phyloP scores from a whole-genome alignment of 2,797 vertebrate genomes.

The Eupleurogrammus muticus region DNA sequence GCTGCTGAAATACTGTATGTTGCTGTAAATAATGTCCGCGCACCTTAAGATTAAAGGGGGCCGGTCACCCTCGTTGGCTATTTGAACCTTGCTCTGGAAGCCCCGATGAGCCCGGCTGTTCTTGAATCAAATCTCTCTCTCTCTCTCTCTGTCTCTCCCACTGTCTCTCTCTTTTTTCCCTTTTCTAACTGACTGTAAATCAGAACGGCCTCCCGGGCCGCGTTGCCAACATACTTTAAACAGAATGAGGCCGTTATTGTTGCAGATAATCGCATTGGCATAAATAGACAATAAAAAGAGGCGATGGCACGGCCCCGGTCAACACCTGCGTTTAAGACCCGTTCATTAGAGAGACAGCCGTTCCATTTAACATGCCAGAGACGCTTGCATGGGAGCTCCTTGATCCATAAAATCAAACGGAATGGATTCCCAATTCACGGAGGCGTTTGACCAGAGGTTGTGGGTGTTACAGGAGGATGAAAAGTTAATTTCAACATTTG shows the following conservation, averaged over 20 bases:
- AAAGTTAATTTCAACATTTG: constrained; percentile 45
- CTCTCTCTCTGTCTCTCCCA: no score
- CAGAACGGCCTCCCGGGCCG: constrained; percentile 61
- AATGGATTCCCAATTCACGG: constrained; percentile 73
- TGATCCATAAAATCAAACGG: constrained; percentile 83
- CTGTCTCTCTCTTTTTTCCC: constrained; percentile 52
- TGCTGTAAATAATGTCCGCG: constrained; percentile 39
- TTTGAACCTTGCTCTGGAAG: constrained; percentile 13
- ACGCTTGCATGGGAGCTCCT: constrained; percentile 70
- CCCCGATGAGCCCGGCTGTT: constrained; percentile 48
- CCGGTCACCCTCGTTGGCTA: constrained; percentile 29
- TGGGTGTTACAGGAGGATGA: constrained; percentile 60
- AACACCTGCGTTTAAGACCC: constrained; percentile 78
- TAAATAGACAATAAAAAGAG: constrained; percentile 78
- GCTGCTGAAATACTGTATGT: constrained; percentile 32
- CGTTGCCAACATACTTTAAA: constrained; percentile 70
- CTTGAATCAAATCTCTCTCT: constrained; percentile 27
- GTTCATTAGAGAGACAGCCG: constrained; percentile 79
- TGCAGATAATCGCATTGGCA: constrained; percentile 77
- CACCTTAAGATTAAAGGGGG: constrained; percentile 12
- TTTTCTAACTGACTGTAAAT: constrained; percentile 51
- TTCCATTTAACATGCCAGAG: constrained; percentile 75
- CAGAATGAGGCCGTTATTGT: constrained; percentile 75
- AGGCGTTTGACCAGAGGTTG: constrained; percentile 69
- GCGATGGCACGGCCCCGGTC: constrained; percentile 73